These are phyloP conservation scores for Heterodera schachtii DNA, from an alignment of 1,140 invertebrate genomes.

Conservation along the genomic window DNA sequence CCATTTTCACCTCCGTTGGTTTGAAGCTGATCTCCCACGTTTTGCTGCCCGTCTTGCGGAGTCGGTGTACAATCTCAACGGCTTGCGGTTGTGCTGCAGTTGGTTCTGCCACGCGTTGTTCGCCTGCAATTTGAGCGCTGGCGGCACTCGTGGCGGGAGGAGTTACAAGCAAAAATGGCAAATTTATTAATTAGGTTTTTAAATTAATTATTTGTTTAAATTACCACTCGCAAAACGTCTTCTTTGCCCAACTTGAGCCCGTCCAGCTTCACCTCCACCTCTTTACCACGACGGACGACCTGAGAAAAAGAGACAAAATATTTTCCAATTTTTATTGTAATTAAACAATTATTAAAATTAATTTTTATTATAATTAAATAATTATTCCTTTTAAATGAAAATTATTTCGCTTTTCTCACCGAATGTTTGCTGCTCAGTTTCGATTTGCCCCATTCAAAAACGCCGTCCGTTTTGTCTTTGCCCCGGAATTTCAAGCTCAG, in stretches of 20 bases:
- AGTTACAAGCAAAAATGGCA: slow-evolving; percentile 35
- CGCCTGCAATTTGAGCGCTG: not conserved
- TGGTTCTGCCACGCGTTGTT: not conserved
- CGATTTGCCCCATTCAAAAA: slow-evolving; percentile 63
- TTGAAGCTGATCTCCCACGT: slow-evolving; percentile 63
- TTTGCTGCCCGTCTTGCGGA: slow-evolving; percentile 61
- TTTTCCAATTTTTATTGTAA: not conserved
- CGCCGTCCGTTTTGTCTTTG: slow-evolving; percentile 38
- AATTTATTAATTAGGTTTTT: too few species aligned
- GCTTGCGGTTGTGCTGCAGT: not conserved
- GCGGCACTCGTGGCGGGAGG: slow-evolving; percentile 12
- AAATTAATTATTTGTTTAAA: not conserved
- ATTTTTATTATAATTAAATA: slow-evolving; percentile 18
- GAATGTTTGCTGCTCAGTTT: slow-evolving; percentile 64
- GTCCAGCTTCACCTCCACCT: slow-evolving; percentile 64
- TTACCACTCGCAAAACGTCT: slow-evolving; percentile 50
- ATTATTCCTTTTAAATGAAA: slow-evolving; percentile 16
- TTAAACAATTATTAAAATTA: not conserved
- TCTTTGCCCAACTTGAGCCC: slow-evolving; percentile 61
- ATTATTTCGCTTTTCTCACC: slow-evolving; percentile 29
- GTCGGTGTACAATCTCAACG: slow-evolving; percentile 46
- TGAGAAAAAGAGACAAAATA: not conserved
- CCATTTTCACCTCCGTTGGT: slow-evolving; percentile 59
- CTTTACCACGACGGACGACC: slow-evolving; percentile 51
- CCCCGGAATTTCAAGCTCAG: slow-evolving; percentile 56